Evolutionary conservation across 2,113 vertebrate species (phyloP).

Genomic region (Ciconia boyciana): DNA sequence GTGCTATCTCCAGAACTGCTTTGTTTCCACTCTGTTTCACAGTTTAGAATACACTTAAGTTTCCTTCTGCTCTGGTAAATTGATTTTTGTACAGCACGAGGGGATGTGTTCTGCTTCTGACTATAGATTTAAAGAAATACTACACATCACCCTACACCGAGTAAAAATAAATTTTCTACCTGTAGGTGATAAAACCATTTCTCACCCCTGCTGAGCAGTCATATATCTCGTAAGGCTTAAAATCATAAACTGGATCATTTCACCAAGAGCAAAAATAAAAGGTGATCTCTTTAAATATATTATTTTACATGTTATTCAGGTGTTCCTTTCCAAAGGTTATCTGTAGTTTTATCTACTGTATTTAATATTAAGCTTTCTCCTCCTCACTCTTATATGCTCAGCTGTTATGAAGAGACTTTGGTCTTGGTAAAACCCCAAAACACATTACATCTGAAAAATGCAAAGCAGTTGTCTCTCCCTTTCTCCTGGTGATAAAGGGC

Average conservation of each 20-base stretch:
- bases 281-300: background rate
- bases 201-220: background rate
- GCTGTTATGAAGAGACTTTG: conserved; percentile 26
- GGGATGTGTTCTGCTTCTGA: conserved; percentile 19
- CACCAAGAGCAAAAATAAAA: conserved; percentile 33
- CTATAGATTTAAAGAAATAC: conserved; percentile 43
- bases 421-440: conserved; percentile 13
- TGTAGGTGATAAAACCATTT: conserved; percentile 29
- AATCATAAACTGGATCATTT: conserved; percentile 7
- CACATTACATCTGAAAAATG: conserved; percentile 15
- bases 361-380: conserved; percentile 33
- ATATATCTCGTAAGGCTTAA: background rate
- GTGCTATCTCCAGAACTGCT: background rate
- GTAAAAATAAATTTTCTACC: conserved; percentile 51
- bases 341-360: background rate
- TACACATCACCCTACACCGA: conserved; percentile 1
- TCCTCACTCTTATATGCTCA: background rate
- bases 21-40: conserved; percentile 13
- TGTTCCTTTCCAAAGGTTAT: background rate
- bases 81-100: conserved; percentile 24
- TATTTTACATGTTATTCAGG: conserved; percentile 34
- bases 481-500: conserved; percentile 50
- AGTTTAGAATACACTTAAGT: background rate
- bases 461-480: conserved; percentile 25
- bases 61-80: conserved; percentile 30